Conservation (phyloP, 2,113 vertebrate genomes). For the Amphiprion percula region DNA sequence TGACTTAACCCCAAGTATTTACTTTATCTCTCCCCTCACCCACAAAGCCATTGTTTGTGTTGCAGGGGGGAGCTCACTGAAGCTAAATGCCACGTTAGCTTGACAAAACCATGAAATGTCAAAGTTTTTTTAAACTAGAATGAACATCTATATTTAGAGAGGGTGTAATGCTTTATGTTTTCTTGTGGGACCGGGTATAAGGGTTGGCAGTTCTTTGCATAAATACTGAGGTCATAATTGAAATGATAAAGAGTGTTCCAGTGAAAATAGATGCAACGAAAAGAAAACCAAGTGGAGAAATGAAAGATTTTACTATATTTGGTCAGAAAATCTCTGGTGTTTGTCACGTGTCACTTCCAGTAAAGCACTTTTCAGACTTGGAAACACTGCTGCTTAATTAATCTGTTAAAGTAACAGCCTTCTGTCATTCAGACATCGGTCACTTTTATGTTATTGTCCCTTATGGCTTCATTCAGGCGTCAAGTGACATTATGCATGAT, state of each 20-base stretch:
- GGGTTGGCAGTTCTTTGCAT: conserved; percentile 18
- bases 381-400: too few species aligned
- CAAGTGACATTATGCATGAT: too few species aligned
- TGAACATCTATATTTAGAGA: conserved; percentile 51
- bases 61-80: conserved; percentile 6
- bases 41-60: conserved; percentile 57
- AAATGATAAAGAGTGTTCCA: conserved; percentile 51
- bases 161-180: conserved; percentile 22
- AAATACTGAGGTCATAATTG: conserved; percentile 60
- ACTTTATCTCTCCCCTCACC: conserved; percentile 44
- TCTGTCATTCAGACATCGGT: too few species aligned
- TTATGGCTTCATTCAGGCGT: too few species aligned
- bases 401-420: too few species aligned
- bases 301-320: conserved; percentile 24
- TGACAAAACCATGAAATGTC: conserved; percentile 8
- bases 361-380: too few species aligned
- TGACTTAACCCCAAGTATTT: conserved; percentile 53
- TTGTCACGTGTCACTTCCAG: conserved; percentile 3
- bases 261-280: conserved; percentile 44
- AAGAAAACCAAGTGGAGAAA: conserved; percentile 27
- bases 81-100: conserved; percentile 27
- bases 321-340: conserved; percentile 17
- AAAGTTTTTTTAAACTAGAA: conserved; percentile 26
- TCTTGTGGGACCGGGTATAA: conserved; percentile 21
- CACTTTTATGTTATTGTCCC: too few species aligned